A percentile compares a stretch with the other conserved stretches of the same genome.
Evolutionary conservation across 1,140 invertebrate species (phyloP).

Genomic region (Dufourea novaeangliae): DNA sequence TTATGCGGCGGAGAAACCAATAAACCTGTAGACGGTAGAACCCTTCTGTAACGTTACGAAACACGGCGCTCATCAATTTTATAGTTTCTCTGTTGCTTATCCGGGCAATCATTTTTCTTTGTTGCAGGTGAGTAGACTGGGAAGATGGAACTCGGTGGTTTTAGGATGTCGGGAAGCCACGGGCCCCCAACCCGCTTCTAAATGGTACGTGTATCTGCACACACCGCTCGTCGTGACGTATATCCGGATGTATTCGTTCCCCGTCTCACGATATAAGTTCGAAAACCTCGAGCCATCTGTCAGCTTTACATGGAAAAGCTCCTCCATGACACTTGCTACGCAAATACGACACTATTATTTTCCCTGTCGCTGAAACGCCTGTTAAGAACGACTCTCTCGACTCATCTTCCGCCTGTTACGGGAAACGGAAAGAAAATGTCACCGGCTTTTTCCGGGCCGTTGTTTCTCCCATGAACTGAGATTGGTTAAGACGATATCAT

Average conservation of each 20-base stretch:
- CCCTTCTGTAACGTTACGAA: neutral
- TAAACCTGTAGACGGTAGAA: neutral
- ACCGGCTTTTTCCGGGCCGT: neutral
- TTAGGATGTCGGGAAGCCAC: slow-evolving; percentile 21
- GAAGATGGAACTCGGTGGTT: slow-evolving; percentile 12
- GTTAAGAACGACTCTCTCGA: slow-evolving; percentile 58
- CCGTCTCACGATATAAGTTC: slow-evolving; percentile 68
- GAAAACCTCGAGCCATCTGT: slow-evolving; percentile 73
- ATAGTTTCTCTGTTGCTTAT: slow-evolving; percentile 17
- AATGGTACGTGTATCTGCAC: slow-evolving; percentile 25
- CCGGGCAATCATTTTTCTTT: slow-evolving; percentile 31
- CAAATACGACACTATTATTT: slow-evolving; percentile 76
- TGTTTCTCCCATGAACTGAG: neutral
- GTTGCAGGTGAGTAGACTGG: slow-evolving; percentile 59
- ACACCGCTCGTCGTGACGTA: slow-evolving; percentile 26
- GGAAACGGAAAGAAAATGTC: slow-evolving; percentile 36
- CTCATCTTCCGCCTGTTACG: slow-evolving; percentile 22
- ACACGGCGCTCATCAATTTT: slow-evolving; percentile 10
- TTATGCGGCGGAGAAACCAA: neutral
- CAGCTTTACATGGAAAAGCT: slow-evolving; percentile 74
- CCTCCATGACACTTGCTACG: slow-evolving; percentile 75
- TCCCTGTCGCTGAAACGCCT: slow-evolving; percentile 50
- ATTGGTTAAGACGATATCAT: neutral
- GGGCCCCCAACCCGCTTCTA: neutral
- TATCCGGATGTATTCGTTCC: slow-evolving; percentile 61